phyloP scores from a whole-genome alignment of 1,140 invertebrate species.

The Ptiloglossa arizonensis region DNA sequence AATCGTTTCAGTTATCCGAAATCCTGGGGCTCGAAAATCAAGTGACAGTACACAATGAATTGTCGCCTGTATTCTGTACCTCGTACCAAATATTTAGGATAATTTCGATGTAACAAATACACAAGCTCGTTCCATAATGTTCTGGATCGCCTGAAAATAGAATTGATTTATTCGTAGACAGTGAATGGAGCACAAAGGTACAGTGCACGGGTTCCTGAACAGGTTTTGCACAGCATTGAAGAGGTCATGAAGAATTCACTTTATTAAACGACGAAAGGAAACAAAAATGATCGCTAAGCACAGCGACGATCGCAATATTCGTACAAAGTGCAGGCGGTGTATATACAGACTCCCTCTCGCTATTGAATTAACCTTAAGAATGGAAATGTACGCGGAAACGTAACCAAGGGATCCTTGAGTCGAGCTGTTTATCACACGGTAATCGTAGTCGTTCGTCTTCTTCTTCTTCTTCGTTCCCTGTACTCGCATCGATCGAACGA shows the following conservation, averaged over 20 bases:
- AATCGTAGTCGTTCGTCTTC: conserved; percentile 41
- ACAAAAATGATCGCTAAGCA: conserved; percentile 38
- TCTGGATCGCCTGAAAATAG: too few species aligned
- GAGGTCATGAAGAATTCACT: conserved; percentile 49
- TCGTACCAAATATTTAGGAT: too few species aligned
- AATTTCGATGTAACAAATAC: too few species aligned
- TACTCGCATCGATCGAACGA: neutral
- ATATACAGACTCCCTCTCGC: conserved; percentile 52
- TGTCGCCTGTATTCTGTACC: too few species aligned
- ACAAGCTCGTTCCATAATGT: too few species aligned
- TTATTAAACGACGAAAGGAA: conserved; percentile 49
- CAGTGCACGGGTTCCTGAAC: too few species aligned
- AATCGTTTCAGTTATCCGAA: too few species aligned
- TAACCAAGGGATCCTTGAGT: conserved; percentile 56
- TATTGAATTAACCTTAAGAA: conserved; percentile 50
- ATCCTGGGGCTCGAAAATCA: too few species aligned
- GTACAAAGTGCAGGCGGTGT: conserved; percentile 62
- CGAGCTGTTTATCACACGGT: conserved; percentile 52
- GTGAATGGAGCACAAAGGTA: too few species aligned
- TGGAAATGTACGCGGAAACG: conserved; percentile 50
- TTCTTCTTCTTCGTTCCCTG: neutral
- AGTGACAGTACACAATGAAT: too few species aligned
- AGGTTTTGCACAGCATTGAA: neutral
- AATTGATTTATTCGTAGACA: too few species aligned
- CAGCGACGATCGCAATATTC: conserved; percentile 50